Base-by-base conservation (phyloP, 92 coral and sea anemone genomes). In the Bergia puertoricense region DNA sequence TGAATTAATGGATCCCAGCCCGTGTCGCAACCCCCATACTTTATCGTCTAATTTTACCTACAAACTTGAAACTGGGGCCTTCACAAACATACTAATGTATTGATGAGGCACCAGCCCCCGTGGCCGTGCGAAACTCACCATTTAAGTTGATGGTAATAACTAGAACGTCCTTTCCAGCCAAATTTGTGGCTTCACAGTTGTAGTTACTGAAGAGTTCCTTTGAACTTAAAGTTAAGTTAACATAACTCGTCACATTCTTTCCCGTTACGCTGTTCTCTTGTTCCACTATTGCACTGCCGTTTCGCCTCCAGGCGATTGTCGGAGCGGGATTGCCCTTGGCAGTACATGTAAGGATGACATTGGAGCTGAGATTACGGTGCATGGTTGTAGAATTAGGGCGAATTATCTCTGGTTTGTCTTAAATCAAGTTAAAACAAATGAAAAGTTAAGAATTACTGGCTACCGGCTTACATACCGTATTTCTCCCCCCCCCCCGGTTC, bases 301-400 rank as follows among this genome's bases (percentile, higher is more conserved):
- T 84, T 36, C 30, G 40, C 20, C n/a, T 44, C 87, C 87, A 84
- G 43, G 22, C 37, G 23, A 84, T 39, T 2, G 22, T 30, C 38
- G 87, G 87, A 1, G 42, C 8, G 10, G 87, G 87, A 20, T 84
- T 84, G 30, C 87, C 87, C 45, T 71, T 48, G 67, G 87, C 87
- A 37, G 1, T 30, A 51, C 87, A 84, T 14, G 41, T 15, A 73
- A 84, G 87, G 56, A 79, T 84, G 38, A 84, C 5, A 75, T 84
- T 84, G 77, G 45, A 36, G 68, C n/a, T 44, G 30, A 84, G 36
- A 2, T 8, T 2, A 1, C 9, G 45, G 78, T 48, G 8, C 30
- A 84, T 10, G 44, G n/a, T 38, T 30, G 65, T 14, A 46, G 87
- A 30, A 20, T 44, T 15, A 8, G 22, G 13, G 4, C 5, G 36